phyloP scores from a whole-genome alignment of 1,140 invertebrate species.

The Anastrepha obliqua region DNA sequence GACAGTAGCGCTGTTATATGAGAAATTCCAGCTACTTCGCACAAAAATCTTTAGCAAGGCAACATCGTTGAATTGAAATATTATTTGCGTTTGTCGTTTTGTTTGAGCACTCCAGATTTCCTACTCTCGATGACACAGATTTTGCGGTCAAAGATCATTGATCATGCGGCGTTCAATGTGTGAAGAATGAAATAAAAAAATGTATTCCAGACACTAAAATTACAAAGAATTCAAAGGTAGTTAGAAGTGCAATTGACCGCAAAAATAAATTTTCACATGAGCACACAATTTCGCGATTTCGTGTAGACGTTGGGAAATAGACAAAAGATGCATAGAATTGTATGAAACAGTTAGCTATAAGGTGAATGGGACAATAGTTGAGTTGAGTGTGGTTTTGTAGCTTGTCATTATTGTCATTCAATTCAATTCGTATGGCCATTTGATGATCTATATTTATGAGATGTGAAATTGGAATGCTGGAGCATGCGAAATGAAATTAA shows the following conservation, averaged over 20 bases:
- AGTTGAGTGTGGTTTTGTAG: background rate
- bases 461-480: conserved; percentile 21
- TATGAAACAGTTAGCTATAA: background rate
- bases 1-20: background rate
- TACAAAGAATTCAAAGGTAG: background rate
- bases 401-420: conserved; percentile 35
- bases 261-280: conserved; percentile 49
- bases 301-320: background rate
- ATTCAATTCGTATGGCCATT: conserved; percentile 40
- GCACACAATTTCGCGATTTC: conserved; percentile 37
- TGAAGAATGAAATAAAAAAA: conserved; percentile 25
- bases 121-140: too few relatives aligned
- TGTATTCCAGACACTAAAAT: background rate
- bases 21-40: conserved; percentile 25
- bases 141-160: conserved; percentile 44
- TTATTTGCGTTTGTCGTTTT: background rate
- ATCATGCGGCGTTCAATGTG: conserved; percentile 2
- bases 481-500: background rate
- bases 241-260: conserved; percentile 27
- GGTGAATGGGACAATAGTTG: background rate
- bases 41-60: background rate
- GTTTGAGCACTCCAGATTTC: background rate
- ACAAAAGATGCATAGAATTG: background rate
- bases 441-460: conserved; percentile 50
- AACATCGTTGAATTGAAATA: background rate